These are phyloP conservation scores for Pterois miles DNA, from an alignment of 2,797 vertebrate genomes.

Conservation along the genomic window DNA sequence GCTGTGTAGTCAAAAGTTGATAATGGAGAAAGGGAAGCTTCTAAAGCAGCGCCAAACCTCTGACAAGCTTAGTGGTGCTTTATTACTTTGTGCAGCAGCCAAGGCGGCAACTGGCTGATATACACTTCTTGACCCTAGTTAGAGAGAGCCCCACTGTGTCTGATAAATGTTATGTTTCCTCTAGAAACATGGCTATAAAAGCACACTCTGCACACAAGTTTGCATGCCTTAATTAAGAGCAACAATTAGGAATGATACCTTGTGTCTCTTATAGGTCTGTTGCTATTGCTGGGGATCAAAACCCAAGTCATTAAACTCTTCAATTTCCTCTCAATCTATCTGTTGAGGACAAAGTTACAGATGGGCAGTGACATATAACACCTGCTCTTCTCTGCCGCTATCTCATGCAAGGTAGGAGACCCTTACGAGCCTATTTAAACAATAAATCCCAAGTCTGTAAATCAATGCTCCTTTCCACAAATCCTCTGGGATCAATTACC, in stretches of 20 bases:
- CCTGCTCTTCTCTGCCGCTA: conserved; percentile 24
- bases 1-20: conserved; percentile 16
- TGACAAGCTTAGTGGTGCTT: conserved; percentile 18
- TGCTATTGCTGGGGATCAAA: conserved; percentile 1
- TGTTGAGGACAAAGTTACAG: conserved; percentile 20
- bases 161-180: conserved; percentile 33
- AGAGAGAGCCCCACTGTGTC: conserved; percentile 16
- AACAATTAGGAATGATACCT: conserved; percentile 16
- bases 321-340: background rate
- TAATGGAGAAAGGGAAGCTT: background rate
- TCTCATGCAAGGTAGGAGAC: background rate
- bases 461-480: conserved; percentile 23
- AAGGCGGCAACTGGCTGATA: conserved; percentile 36
- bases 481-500: conserved; percentile 57
- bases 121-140: conserved; percentile 35
- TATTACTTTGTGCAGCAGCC: conserved; percentile 28
- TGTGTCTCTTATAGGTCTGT: background rate
- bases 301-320: conserved; percentile 38
- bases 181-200: background rate
- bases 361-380: conserved; percentile 20
- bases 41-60: conserved; percentile 22
- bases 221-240: conserved; percentile 15
- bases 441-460: conserved; percentile 30
- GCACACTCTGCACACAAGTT: background rate
- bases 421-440: conserved; percentile 27